Percentiles rank a stretch among this genome's conserved stretches.
Evolutionary conservation across 2,113 vertebrate species (phyloP).

Genomic region (Copsychus sechellarum): DNA sequence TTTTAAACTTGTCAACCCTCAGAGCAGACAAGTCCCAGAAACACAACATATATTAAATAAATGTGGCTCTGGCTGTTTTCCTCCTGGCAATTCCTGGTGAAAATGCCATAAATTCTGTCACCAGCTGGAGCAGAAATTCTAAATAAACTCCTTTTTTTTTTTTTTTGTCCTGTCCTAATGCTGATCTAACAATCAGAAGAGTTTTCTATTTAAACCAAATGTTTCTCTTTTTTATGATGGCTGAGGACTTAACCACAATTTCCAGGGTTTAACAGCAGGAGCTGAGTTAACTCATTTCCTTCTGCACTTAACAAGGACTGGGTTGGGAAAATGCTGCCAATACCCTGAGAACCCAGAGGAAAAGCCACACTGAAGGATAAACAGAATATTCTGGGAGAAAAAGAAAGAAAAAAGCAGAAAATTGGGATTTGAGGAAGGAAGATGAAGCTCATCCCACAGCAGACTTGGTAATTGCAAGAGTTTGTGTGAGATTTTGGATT

Average conservation of each 20-base stretch:
- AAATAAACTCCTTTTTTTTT: conserved; percentile 27
- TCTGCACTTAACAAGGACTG: conserved; percentile 50
- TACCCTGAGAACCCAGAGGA: neutral
- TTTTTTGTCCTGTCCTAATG: neutral
- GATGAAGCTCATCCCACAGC: neutral
- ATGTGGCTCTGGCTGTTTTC: neutral
- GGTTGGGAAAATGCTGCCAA: conserved; percentile 30
- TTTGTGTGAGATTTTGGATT: neutral
- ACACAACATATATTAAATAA: neutral
- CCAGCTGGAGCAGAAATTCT: conserved; percentile 40
- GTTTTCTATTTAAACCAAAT: conserved; percentile 66
- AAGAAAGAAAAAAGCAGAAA: neutral
- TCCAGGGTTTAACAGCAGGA: conserved; percentile 62
- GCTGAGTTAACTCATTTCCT: conserved; percentile 70
- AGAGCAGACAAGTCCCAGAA: neutral
- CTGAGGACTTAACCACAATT: conserved; percentile 61
- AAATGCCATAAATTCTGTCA: conserved; percentile 57
- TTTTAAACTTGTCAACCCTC: neutral
- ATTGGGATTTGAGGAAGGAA: neutral
- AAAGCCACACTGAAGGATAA: neutral
- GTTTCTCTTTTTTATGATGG: conserved; percentile 48
- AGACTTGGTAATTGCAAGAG: too few relatives aligned
- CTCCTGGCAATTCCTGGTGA: conserved; percentile 30
- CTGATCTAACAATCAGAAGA: conserved; percentile 62
- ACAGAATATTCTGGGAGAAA: neutral